phyloP scores from a whole-genome alignment of 2,113 vertebrate species.

The Spermophilus dauricus region DNA sequence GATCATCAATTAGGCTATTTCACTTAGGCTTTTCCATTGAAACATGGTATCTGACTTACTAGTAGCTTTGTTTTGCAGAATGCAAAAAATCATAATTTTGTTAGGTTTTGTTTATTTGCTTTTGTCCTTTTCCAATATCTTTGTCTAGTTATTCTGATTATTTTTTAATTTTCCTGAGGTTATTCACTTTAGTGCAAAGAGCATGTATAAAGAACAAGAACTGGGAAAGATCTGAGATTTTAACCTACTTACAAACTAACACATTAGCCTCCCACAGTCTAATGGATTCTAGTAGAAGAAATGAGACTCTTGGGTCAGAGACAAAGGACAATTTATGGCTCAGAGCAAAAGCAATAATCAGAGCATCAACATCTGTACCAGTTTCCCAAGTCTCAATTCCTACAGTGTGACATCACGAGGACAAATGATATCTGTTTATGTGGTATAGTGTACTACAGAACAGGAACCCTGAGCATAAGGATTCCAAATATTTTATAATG shows the following conservation, averaged over 20 bases:
- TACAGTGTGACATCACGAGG: not conserved
- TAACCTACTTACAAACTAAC: constrained; percentile 43
- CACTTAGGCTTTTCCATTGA: not conserved
- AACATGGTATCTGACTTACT: not conserved
- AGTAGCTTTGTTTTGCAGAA: not conserved
- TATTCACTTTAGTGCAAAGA: not conserved
- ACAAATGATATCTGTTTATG: not conserved
- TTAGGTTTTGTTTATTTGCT: constrained; percentile 15
- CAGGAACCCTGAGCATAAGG: not conserved
- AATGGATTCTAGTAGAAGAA: not conserved
- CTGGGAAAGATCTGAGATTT: constrained; percentile 43
- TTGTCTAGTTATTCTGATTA: not conserved
- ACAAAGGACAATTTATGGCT: constrained; percentile 34
- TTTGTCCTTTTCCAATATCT: not conserved
- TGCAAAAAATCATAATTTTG: not conserved
- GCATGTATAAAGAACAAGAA: not conserved
- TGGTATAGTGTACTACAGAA: not conserved
- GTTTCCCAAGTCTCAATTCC: not conserved
- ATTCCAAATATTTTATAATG: not conserved
- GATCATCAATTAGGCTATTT: not conserved
- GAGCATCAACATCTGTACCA: not conserved
- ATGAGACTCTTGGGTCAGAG: constrained; percentile 48
- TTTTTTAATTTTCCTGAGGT: constrained; percentile 21
- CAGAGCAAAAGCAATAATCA: constrained; percentile 29
- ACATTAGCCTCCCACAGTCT: constrained; percentile 46